Conservation (phyloP, 2,888 invertebrate genomes). For the Copidosoma aretas region DNA sequence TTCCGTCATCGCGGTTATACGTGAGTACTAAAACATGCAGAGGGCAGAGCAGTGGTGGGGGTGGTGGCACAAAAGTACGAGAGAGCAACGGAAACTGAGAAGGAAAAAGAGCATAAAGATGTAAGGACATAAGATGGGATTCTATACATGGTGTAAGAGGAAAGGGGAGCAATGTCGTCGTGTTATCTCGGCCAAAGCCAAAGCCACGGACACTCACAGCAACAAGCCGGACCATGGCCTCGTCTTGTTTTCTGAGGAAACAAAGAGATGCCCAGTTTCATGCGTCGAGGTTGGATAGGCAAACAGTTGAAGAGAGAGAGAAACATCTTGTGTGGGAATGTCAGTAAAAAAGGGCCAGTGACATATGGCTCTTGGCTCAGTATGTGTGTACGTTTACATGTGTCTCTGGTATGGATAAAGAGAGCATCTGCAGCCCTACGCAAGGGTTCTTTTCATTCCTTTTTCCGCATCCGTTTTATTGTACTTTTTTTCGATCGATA, state of each 20-base stretch:
- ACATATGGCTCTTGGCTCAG: conserved; percentile 31
- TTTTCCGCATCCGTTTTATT: no score
- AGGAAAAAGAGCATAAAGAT: no score
- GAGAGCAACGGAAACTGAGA: no score
- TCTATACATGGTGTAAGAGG: not conserved
- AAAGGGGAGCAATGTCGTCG: conserved; percentile 2
- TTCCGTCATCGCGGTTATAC: conserved; percentile 19
- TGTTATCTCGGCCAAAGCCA: conserved; percentile 46
- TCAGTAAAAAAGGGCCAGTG: conserved; percentile 16
- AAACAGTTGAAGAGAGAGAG: conserved; percentile 12
- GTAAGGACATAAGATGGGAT: no score
- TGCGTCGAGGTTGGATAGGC: not conserved
- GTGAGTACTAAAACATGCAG: not conserved
- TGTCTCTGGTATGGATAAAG: conserved; percentile 2
- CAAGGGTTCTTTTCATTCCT: no score
- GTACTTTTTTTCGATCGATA: no score
- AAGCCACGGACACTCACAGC: conserved; percentile 42
- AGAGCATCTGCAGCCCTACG: not conserved
- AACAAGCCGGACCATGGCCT: not conserved
- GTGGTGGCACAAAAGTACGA: not conserved
- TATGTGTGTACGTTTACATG: no score
- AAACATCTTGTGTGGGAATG: not conserved
- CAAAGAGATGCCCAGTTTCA: conserved; percentile 35
- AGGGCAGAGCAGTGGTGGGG: not conserved
- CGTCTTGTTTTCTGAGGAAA: conserved; percentile 46